phyloP scores from a whole-genome alignment of 2,797 vertebrate species.

The Sphenopsis melanotis region DNA sequence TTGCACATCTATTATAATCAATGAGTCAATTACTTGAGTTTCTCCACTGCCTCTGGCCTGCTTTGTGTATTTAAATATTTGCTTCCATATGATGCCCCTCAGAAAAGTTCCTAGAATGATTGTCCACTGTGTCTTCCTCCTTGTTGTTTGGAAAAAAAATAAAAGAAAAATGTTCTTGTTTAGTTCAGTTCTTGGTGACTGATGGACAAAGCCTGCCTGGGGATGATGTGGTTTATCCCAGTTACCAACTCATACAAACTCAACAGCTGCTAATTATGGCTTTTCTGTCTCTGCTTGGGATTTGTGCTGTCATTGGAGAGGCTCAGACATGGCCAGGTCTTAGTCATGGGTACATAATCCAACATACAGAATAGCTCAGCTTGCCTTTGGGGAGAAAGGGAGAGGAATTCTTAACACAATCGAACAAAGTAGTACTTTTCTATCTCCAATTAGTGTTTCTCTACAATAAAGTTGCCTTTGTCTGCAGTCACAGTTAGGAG shows the following conservation, averaged over 20 bases:
- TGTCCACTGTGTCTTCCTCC: neutral
- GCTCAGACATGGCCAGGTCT: neutral
- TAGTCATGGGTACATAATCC: neutral
- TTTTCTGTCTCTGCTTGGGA: neutral
- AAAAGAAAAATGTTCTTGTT: rapidly evolving
- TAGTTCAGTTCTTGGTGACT: neutral
- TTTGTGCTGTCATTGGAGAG: neutral
- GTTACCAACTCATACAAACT: neutral
- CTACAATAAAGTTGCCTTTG: neutral
- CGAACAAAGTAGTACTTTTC: neutral
- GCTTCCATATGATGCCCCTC: neutral
- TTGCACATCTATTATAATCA: neutral
- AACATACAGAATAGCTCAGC: neutral
- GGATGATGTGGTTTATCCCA: neutral
- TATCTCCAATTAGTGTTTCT: neutral
- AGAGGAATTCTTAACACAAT: neutral
- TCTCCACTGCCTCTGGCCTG: neutral
- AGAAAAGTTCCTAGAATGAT: neutral
- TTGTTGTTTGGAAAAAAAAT: neutral
- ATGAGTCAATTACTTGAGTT: neutral
- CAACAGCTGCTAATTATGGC: neutral
- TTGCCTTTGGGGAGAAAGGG: neutral
- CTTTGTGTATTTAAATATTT: neutral
- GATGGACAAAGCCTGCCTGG: neutral
- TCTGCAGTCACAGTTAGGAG: neutral